phyloP scores from a whole-genome alignment of 64 coral and sea anemone species.

The Porites lutea region DNA sequence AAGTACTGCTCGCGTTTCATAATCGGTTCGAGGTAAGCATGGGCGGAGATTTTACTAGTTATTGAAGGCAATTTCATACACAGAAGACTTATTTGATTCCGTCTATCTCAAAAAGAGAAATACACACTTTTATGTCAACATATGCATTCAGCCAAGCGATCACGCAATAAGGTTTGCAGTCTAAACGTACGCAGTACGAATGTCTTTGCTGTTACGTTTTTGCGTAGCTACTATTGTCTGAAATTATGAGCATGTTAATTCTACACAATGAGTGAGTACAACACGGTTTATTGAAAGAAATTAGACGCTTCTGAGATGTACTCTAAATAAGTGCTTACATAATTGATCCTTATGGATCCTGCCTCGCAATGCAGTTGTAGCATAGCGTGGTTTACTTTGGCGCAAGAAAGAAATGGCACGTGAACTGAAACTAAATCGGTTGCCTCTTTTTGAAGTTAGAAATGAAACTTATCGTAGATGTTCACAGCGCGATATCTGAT shows the following conservation, averaged over 20 bases:
- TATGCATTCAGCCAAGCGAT: too few relatives aligned
- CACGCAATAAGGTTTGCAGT: too few relatives aligned
- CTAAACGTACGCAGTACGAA: too few relatives aligned
- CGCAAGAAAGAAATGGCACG: not conserved
- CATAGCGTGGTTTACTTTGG: not conserved
- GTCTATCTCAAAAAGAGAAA: too few relatives aligned
- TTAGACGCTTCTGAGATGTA: not conserved
- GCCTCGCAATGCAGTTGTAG: not conserved
- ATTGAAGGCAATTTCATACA: too few relatives aligned
- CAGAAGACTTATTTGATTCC: too few relatives aligned
- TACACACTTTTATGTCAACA: too few relatives aligned
- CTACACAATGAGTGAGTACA: not conserved
- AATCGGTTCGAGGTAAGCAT: not conserved
- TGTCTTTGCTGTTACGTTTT: too few relatives aligned
- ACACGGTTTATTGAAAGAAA: not conserved
- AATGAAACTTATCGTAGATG: not conserved
- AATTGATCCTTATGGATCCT: not conserved
- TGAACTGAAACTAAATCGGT: not conserved
- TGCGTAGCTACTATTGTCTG: too few relatives aligned
- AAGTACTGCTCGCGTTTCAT: not conserved
- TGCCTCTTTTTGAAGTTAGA: not conserved
- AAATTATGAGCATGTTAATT: not conserved
- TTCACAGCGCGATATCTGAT: too few relatives aligned
- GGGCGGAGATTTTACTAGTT: not conserved
- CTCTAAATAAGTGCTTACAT: not conserved